phyloP scores from a whole-genome alignment of 2,113 vertebrate genomes.

The Zeus faber region DNA sequence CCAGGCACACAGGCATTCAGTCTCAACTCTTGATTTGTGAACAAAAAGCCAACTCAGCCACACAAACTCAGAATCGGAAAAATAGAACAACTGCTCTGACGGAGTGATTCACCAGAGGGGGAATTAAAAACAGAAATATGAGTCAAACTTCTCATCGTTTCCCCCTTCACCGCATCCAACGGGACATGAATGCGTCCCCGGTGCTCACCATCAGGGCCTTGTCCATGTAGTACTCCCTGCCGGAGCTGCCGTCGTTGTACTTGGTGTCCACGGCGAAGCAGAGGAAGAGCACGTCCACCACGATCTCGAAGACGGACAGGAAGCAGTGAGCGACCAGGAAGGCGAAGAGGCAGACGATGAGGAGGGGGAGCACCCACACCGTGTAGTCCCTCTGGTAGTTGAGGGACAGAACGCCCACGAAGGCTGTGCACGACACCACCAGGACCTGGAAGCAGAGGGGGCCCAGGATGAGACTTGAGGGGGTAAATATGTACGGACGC shows the following conservation, averaged over 20 bases:
- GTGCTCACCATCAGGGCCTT: constrained; percentile 95
- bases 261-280: constrained; percentile 97
- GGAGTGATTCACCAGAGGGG: too few relatives aligned
- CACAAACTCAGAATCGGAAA: too few relatives aligned
- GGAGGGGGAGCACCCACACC: constrained; percentile 92
- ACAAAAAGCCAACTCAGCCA: too few relatives aligned
- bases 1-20: too few relatives aligned
- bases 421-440: constrained; percentile 89
- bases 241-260: constrained; percentile 93
- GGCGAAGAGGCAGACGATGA: constrained; percentile 95
- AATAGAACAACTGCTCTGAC: too few relatives aligned
- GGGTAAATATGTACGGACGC: too few relatives aligned
- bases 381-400: constrained; percentile 97
- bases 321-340: constrained; percentile 98
- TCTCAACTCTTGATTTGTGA: too few relatives aligned
- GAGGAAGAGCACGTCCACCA: constrained; percentile 97
- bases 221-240: constrained; percentile 96
- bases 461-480: too few relatives aligned
- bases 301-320: constrained; percentile 97
- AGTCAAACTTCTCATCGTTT: too few relatives aligned
- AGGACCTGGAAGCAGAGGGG: constrained; percentile 81
- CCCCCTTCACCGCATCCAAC: too few relatives aligned
- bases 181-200: too few relatives aligned
- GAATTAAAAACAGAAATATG: too few relatives aligned
- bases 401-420: constrained; percentile 88